Percentiles rank a stretch among this genome's conserved stretches.
Conservation (phyloP, 2,113 vertebrate genomes). For the Sporophila hypoxantha region DNA sequence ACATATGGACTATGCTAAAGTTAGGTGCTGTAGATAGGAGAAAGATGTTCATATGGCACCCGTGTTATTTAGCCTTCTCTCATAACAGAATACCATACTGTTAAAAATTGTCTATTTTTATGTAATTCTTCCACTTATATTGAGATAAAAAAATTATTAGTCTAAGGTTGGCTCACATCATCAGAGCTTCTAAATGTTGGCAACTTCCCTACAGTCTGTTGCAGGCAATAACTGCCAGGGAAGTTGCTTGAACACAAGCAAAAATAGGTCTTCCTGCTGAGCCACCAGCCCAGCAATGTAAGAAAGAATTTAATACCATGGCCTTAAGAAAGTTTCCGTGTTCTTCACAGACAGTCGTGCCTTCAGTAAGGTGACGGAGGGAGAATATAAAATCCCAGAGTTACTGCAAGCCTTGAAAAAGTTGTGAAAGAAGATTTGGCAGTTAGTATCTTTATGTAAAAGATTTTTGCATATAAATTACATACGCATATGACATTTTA, state of each 20-base stretch:
- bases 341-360: slow-evolving; percentile 62
- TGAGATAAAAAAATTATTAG: slow-evolving; percentile 84
- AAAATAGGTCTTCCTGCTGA: slow-evolving; percentile 78
- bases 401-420: slow-evolving; percentile 34
- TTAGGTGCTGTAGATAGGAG: slow-evolving; percentile 69
- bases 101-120: slow-evolving; percentile 81
- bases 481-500: slow-evolving; percentile 73
- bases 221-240: slow-evolving; percentile 74
- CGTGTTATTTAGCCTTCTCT: slow-evolving; percentile 67
- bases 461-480: slow-evolving; percentile 75
- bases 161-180: slow-evolving; percentile 79
- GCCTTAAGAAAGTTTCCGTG: slow-evolving; percentile 67
- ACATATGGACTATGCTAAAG: slow-evolving; percentile 80
- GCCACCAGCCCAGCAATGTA: slow-evolving; percentile 60
- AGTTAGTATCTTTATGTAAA: slow-evolving; percentile 57
- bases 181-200: slow-evolving; percentile 78
- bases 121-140: slow-evolving; percentile 78
- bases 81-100: slow-evolving; percentile 73
- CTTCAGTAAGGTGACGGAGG: slow-evolving; percentile 61
- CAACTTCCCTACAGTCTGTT: slow-evolving; percentile 76
- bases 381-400: slow-evolving; percentile 57
- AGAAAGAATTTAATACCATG: slow-evolving; percentile 54
- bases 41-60: slow-evolving; percentile 70
- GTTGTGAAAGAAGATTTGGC: slow-evolving; percentile 69
- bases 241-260: slow-evolving; percentile 71